These are phyloP conservation scores for Lethenteron camtschaticum DNA, from an alignment of 2,113 vertebrate genomes.

Conservation along the genomic window DNA sequence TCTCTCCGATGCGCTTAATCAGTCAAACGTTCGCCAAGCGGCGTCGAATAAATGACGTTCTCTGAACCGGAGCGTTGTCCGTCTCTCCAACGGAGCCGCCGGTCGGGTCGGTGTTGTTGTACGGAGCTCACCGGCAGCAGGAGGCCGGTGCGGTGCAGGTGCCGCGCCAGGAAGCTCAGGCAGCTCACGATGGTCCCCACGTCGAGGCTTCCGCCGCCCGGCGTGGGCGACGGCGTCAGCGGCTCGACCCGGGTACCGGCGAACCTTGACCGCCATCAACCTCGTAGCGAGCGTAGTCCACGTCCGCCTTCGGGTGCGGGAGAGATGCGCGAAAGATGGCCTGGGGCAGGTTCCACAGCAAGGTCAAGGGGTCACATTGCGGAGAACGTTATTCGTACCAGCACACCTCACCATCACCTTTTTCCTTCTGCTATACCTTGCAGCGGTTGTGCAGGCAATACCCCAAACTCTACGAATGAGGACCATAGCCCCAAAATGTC, in stretches of 20 bases:
- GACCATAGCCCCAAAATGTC: too few relatives aligned
- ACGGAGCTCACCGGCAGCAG: constrained; percentile 37
- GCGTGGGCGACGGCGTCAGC: constrained; percentile 19
- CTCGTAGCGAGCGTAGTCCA: constrained; percentile 39
- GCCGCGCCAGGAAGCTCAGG: constrained; percentile 46
- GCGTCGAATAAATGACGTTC: not conserved
- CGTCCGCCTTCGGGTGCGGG: constrained; percentile 38
- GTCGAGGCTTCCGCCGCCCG: constrained; percentile 23
- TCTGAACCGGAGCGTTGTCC: not conserved
- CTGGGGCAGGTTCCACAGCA: constrained; percentile 21
- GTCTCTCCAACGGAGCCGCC: too few relatives aligned
- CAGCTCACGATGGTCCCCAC: constrained; percentile 32
- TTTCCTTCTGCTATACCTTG: too few relatives aligned
- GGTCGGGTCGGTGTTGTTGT: not conserved
- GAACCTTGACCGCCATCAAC: constrained; percentile 13
- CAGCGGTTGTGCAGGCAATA: too few relatives aligned
- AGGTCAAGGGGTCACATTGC: constrained; percentile 11
- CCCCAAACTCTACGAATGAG: too few relatives aligned
- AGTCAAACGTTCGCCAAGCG: not conserved
- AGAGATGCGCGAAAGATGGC: constrained; percentile 44
- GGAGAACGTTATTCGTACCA: too few relatives aligned
- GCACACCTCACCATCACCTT: too few relatives aligned
- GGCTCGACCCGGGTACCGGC: constrained; percentile 48
- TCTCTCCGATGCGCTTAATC: not conserved
- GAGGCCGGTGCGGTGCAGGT: constrained; percentile 44